Percentiles rank a stretch among this genome's conserved stretches.
phyloP scores from a whole-genome alignment of 2,888 invertebrate genomes.

The Eristalis arbustorum region DNA sequence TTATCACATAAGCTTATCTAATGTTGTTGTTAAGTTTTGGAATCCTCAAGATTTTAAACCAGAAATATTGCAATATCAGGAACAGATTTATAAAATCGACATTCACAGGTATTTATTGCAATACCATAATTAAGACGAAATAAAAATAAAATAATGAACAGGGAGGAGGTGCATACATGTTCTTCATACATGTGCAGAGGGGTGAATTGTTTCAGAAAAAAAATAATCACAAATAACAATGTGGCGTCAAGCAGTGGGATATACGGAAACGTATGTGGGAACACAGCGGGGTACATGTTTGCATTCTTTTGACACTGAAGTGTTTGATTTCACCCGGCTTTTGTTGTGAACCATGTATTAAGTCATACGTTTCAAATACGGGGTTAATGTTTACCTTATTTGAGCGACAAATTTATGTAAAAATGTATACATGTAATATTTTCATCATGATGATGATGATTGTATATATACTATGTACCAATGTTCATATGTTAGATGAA shows the following conservation, averaged over 20 bases:
- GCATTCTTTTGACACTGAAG: conserved; percentile 59
- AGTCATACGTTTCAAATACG: background rate
- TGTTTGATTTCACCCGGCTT: conserved; percentile 62
- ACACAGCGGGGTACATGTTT: conserved; percentile 66
- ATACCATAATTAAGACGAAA: conserved; percentile 27
- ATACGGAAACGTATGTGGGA: conserved; percentile 66
- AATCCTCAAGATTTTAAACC: background rate
- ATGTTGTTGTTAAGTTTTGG: background rate
- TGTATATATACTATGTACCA: too few species aligned
- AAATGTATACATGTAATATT: background rate
- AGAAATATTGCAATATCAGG: background rate
- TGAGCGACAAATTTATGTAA: background rate
- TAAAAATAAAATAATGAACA: background rate
- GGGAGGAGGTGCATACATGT: background rate
- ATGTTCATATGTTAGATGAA: too few species aligned
- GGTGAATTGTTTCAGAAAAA: conserved; percentile 44
- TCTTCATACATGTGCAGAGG: conserved; percentile 29
- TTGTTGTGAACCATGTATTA: background rate
- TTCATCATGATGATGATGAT: background rate
- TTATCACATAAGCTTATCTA: background rate
- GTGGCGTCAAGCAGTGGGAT: conserved; percentile 60
- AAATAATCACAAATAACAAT: conserved; percentile 38
- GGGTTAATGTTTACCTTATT: background rate
- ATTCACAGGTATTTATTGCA: background rate
- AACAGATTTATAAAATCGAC: background rate